These are phyloP conservation scores for Tetramorium parvispinum DNA, from an alignment of 1,140 invertebrate genomes.

Conservation along the genomic window DNA sequence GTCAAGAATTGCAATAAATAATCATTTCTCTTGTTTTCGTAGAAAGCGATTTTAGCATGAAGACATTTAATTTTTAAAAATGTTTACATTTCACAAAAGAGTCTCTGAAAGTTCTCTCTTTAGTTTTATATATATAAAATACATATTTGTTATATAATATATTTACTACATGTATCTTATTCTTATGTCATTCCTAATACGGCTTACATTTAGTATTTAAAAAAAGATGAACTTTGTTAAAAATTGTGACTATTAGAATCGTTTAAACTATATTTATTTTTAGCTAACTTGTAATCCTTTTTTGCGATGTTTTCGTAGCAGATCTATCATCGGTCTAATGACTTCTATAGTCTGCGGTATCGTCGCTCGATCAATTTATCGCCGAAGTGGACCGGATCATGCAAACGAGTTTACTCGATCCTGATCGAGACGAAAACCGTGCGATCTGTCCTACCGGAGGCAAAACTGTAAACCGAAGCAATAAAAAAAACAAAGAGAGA, in stretches of 20 bases:
- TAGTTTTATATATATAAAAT: background rate
- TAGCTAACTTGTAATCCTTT: background rate
- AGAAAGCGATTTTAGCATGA: background rate
- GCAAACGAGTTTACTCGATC: constrained; percentile 44
- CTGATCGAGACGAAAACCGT: constrained; percentile 54
- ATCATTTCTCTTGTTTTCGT: background rate
- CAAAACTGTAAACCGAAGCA: constrained; percentile 44
- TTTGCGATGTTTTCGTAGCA: background rate
- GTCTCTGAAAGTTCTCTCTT: background rate
- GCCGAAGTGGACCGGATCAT: constrained; percentile 74
- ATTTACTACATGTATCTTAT: background rate
- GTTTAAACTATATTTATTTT: background rate
- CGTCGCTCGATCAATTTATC: constrained; percentile 66
- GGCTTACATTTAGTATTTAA: background rate
- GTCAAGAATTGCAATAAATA: background rate
- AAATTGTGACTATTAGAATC: background rate
- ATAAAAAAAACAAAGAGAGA: constrained; percentile 47
- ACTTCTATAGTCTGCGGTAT: constrained; percentile 55
- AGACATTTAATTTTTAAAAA: background rate
- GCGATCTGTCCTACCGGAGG: constrained; percentile 41
- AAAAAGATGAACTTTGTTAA: background rate
- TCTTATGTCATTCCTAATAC: no score
- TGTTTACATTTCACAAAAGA: background rate
- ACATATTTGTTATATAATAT: background rate
- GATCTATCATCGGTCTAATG: background rate